phyloP scores from a whole-genome alignment of 2,888 invertebrate species.

The Drosophila mimica region DNA sequence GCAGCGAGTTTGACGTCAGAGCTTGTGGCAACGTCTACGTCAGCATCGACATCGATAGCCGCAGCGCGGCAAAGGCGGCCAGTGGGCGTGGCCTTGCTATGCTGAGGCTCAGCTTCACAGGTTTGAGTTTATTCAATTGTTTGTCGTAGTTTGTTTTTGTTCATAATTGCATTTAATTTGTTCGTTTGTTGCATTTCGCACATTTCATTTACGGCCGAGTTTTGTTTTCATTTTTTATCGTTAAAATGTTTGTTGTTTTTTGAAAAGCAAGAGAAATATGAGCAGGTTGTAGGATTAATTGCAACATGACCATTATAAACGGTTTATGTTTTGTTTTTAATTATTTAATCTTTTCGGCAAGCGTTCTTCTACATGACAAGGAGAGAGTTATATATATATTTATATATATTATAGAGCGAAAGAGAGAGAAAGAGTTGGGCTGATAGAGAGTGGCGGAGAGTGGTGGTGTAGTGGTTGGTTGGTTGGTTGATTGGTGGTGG shows the following conservation, averaged over 20 bases:
- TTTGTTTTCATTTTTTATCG: constrained; percentile 17
- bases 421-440: constrained; percentile 24
- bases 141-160: constrained; percentile 16
- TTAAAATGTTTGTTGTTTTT: constrained; percentile 36
- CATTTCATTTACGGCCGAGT: constrained; percentile 31
- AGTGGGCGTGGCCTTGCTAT: constrained; percentile 36
- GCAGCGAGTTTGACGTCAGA: constrained; percentile 40
- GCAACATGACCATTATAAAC: constrained; percentile 53
- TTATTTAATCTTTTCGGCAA: background rate
- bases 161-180: constrained; percentile 12
- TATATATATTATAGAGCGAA: constrained; percentile 25
- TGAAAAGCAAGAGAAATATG: constrained; percentile 68
- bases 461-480: constrained; percentile 50
- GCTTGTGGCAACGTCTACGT: constrained; percentile 45
- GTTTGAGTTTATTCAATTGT: constrained; percentile 25
- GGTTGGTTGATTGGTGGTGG: constrained; percentile 47
- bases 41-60: constrained; percentile 64
- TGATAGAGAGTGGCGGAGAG: constrained; percentile 28
- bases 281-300: constrained; percentile 64
- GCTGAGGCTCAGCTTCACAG: constrained; percentile 36
- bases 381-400: constrained; percentile 28
- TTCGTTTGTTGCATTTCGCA: constrained; percentile 10
- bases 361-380: constrained; percentile 32
- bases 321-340: constrained; percentile 28
- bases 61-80: constrained; percentile 56